Percentiles rank a stretch among this genome's conserved stretches.
Conservation (phyloP, 1,140 invertebrate genomes). For the Piezodorus guildinii region DNA sequence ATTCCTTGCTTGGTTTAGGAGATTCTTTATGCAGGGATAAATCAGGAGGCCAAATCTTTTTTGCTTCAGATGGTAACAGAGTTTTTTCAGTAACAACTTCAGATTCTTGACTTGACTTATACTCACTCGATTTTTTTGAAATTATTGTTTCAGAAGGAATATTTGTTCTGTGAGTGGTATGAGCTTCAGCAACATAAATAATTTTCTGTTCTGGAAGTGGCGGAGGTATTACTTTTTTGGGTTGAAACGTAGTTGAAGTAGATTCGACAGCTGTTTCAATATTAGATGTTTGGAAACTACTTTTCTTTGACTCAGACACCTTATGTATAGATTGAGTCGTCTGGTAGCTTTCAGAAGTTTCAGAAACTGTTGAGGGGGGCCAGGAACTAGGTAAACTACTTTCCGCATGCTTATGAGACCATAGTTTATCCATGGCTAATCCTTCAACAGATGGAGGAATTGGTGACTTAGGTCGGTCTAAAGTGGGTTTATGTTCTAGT, state of each 20-base stretch:
- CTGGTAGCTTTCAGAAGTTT: neutral
- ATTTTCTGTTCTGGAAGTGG: constrained; percentile 20
- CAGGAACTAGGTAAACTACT: constrained; percentile 36
- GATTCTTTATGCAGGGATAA: constrained; percentile 23
- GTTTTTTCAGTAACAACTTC: constrained; percentile 31
- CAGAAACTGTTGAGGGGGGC: constrained; percentile 33
- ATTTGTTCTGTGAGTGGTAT: constrained; percentile 25
- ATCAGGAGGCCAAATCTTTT: constrained; percentile 25
- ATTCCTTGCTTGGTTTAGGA: constrained; percentile 22
- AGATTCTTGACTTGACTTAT: constrained; percentile 15
- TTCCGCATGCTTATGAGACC: constrained; percentile 41
- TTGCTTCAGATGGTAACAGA: constrained; percentile 29
- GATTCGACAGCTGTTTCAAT: neutral
- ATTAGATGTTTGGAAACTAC: neutral
- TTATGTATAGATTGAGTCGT: neutral
- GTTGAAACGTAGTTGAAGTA: neutral
- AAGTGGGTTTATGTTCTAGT: constrained; percentile 1
- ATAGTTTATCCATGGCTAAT: constrained; percentile 33
- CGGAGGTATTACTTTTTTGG: constrained; percentile 8
- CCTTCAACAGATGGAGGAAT: constrained; percentile 29
- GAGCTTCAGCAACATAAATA: constrained; percentile 29
- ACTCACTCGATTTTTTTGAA: constrained; percentile 2
- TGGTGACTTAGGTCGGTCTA: constrained; percentile 24
- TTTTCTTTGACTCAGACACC: neutral
- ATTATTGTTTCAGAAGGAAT: constrained; percentile 18